Evolutionary conservation across 1,140 invertebrate species (phyloP), one percentile per base, ranked within the genome.

Genomic region (Leguminivora glycinivorella): DNA sequence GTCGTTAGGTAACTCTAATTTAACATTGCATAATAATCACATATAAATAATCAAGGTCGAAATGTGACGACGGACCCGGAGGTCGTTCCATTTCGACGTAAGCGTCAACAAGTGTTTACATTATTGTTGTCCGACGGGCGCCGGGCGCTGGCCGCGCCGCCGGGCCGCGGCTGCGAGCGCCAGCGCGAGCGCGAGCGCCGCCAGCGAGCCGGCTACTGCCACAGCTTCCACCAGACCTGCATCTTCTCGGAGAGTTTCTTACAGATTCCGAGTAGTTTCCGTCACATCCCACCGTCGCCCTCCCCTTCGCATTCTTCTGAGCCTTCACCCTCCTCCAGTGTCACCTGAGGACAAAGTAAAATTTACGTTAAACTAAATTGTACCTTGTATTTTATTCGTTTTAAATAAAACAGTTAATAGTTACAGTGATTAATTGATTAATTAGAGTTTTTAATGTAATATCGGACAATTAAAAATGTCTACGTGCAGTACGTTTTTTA

Each of bases 181-280:
- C 69, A 47, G 70, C 38, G 69, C 70, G 67, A 9, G 0, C 68
- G 26, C 38, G 25, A n/a, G n/a, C n/a, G 22, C 22, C 63, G 71
- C 70, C 56, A 7, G 17, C 10, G 5, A 70, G 79, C 75, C 40
- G 40, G 74, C 93, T 93, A 95, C 92, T 95, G 94, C 89, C 94
- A 94, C 81, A 94, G 93, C 84, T 93, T 94, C 95, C 95, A 95
- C 95, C 94, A 96, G 85, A 94, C 94, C 92, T 96, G 95, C 92
- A 96, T 95, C 92, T 96, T 96, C 92, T 96, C 96, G 92, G 95
- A 94, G 89, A 96, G 93, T 93, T 96, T 96, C 92, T 95, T 95
- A 92, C 95, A 96, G 92, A 96, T 95, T 93, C 95, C 95, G 85
- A 95, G 93, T 92, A 96, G 94, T 95, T 95, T 96, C 95, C 95